Evolutionary conservation across 2,113 vertebrate genomes (phyloP), one percentile per base, ranked within the genome.

Genomic region (Lucifuga dentata): DNA sequence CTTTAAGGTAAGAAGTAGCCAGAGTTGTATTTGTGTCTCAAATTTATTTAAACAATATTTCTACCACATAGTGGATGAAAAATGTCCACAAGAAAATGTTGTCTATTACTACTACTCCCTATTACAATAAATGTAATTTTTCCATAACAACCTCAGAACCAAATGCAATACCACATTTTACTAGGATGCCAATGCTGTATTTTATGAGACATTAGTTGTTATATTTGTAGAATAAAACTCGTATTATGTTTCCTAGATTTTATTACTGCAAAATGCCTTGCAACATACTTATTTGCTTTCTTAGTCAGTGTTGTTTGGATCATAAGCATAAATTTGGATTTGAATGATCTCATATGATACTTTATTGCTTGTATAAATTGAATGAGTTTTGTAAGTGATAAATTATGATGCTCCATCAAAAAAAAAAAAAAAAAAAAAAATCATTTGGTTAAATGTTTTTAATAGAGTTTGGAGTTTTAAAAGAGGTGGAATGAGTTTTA

Each of bases 101-200:
- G n/a, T n/a, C n/a, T n/a, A n/a, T n/a, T n/a, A n/a, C n/a, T n/a
- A n/a, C n/a, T n/a, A n/a, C n/a, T n/a, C n/a, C n/a, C n/a, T n/a
- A n/a, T n/a, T n/a, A n/a, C n/a, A n/a, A n/a, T n/a, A n/a, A n/a
- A n/a, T n/a, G n/a, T n/a, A n/a, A n/a, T n/a, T n/a, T n/a, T n/a
- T n/a, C n/a, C n/a, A n/a, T n/a, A n/a, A n/a, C n/a, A n/a, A n/a
- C n/a, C n/a, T 57, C 7, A 61, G 46, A 78, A 69, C 62, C 50
- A 79, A 81, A 89, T 60, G 73, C 83, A 89, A 87, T 72, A 86
- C 53, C 44, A 65, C 45, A 60, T 72, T 63, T 35, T 60, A 3
- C 29, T 19, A 66, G 11, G 66, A 63, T 24, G n/a, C 23, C 32
- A 56, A 48, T 53, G 62, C 2, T 55, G 0, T 68, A 29, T 60